Base-by-base conservation (phyloP, 1,140 invertebrate species). In the Scaptodrosophila lebanonensis region DNA sequence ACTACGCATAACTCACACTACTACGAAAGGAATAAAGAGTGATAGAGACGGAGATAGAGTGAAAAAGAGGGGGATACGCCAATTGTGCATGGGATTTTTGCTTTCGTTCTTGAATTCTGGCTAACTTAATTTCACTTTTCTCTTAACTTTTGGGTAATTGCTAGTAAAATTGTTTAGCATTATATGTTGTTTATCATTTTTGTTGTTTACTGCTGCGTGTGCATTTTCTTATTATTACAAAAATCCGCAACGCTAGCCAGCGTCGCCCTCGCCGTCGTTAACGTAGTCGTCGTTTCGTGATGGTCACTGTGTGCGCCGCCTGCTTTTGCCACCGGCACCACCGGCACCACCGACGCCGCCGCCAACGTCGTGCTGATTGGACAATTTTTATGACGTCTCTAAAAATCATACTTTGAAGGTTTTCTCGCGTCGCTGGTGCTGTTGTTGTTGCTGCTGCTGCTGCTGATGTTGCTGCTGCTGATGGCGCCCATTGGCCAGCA, bases 321-420 rank as follows among this genome's bases (percentile, higher is more conserved):
- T 42, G n/a, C 51, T 51, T 22, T 29, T 45, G 13, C 39, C 40
- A 15, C 16, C 42, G 11, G 9, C 48, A 12, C 18, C 29, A 47
- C 15, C 32, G 64, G 53, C 61, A 57, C 49, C 51, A 47, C 62
- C 44, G 17, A 52, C 49, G 12, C 45, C 36, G 32, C 33, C 17
- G 61, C 45, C 53, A 53, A 62, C 57, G 53, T 70, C 70, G 71
- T 66, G 69, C 66, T 76, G 76, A 70, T 51, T 79, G 62, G 83
- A 76, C 82, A 84, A 86, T 85, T 86, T 84, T 86, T 86, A 86
- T 86, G 84, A 86, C 84, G 84, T 86, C 84, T 86, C 84, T 86
- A 86, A 86, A 86, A 86, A 86, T 86, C 84, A 86, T 86, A 86
- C 84, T 82, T 86, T 86, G 38, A 86, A 86, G 16, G 84, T 86